phyloP scores from a whole-genome alignment of 2,113 vertebrate species.

The Archilochus colubris region DNA sequence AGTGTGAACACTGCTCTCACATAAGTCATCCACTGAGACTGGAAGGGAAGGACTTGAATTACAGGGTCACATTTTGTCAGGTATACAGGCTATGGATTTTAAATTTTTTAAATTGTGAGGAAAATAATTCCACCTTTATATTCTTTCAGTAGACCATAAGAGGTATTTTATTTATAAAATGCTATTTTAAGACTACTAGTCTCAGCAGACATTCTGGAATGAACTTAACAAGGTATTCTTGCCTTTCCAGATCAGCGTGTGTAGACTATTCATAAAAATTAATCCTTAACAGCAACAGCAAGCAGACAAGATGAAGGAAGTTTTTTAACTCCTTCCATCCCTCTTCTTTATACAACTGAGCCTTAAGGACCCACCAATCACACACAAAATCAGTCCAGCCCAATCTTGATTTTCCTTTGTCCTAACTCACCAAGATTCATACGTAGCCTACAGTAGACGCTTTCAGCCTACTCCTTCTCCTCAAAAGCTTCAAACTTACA shows the following conservation, averaged over 20 bases:
- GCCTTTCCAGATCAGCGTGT: neutral
- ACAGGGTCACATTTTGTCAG: neutral
- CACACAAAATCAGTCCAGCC: neutral
- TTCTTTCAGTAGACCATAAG: neutral
- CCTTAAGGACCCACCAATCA: neutral
- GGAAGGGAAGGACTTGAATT: neutral
- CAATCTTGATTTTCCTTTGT: neutral
- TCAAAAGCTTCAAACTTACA: neutral
- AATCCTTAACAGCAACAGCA: neutral
- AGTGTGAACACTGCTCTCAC: neutral
- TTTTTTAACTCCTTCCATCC: neutral
- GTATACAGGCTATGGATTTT: neutral
- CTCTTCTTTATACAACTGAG: neutral
- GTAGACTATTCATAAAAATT: neutral
- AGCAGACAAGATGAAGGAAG: neutral
- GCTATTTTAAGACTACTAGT: neutral
- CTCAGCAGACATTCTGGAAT: neutral
- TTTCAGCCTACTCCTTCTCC: neutral
- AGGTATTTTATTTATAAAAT: neutral
- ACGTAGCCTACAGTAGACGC: rapidly evolving
- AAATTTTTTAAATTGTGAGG: neutral
- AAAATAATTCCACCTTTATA: neutral
- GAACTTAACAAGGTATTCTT: neutral
- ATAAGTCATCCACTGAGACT: neutral
- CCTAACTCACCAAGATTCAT: neutral